Percentiles rank a stretch among this genome's conserved stretches.
Conservation (phyloP, 2,113 vertebrate species). For the Empidonax alnorum region DNA sequence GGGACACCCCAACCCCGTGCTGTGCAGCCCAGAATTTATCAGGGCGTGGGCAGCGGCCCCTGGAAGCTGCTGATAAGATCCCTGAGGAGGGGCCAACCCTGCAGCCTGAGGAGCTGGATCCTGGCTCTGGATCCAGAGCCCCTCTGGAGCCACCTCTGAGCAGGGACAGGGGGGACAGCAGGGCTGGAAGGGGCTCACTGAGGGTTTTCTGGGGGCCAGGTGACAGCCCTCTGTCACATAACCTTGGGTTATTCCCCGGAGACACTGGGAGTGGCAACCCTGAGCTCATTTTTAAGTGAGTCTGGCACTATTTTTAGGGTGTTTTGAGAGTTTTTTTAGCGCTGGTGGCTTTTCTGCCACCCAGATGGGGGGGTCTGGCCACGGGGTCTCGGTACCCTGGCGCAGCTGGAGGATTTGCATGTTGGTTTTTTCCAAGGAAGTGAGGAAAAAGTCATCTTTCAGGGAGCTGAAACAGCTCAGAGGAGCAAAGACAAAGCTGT, state of each 20-base stretch:
- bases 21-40: neutral
- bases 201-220: neutral
- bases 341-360: neutral
- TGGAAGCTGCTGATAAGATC: conserved; percentile 24
- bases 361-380: neutral
- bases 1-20: fast-evolving
- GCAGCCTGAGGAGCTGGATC: neutral
- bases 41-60: neutral
- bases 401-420: neutral
- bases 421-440: neutral
- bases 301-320: neutral
- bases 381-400: neutral
- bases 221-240: neutral
- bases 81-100: neutral
- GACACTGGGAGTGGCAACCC: neutral
- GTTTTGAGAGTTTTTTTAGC: neutral
- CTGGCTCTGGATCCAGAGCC: neutral
- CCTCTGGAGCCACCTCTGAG: neutral
- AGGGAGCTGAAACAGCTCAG: neutral
- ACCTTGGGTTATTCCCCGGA: neutral
- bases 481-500: neutral
- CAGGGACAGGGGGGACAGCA: neutral
- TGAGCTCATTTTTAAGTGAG: neutral
- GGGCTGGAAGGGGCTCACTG: neutral
- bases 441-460: neutral